Base-by-base conservation (phyloP, 2,888 invertebrate species). In the Caenorhabditis sulstoni region DNA sequence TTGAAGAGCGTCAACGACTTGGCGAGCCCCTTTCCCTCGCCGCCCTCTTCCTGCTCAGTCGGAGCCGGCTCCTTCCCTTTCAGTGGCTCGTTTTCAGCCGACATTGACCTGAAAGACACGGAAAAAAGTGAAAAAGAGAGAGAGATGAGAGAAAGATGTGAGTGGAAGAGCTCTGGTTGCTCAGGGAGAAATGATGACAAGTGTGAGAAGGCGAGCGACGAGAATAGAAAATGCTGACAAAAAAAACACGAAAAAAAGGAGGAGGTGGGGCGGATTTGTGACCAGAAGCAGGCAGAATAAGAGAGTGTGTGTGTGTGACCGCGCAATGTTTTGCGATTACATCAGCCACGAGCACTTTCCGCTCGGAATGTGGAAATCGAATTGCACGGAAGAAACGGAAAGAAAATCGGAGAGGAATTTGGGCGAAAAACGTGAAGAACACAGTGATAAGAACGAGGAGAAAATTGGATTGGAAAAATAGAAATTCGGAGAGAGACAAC, bases 1-100 rank as follows among this genome's bases (percentile, higher is more conserved):
- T 89, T 88, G 81, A 86, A 85, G 47, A 89, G 85, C 8, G 85
- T 86, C 66, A 89, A 74, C 14, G 84, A 81, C 73, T 86, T 87
- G 5, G 82, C 84, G 16, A 88, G 79, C 59, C 85, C 85, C 59
- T 78, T 77, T 59, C 75, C 66, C 4, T 79, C 62, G n/a, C 68
- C 74, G 11, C 47, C 66, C 9, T 23, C 45, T 41, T 39, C 58
- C 18, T 53, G 58, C 47, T 49, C 49, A 47, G 14, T 45, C 29
- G 44, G 44, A 3, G 37, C 45, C 18, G 14, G 37, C 14, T 62
- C 77, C 47, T 44, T 55, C 16, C 57, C 44, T 44, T 68, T 62
- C 18, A 76, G 64, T 0, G 76, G 76, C 62, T 76, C 76, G 0
- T 76, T 62, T 76, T 76, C 76, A 14, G 68, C 76, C 14, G 41